Evolutionary conservation across 2,113 vertebrate species (phyloP).

Genomic region (Grammomys dolichurus): DNA sequence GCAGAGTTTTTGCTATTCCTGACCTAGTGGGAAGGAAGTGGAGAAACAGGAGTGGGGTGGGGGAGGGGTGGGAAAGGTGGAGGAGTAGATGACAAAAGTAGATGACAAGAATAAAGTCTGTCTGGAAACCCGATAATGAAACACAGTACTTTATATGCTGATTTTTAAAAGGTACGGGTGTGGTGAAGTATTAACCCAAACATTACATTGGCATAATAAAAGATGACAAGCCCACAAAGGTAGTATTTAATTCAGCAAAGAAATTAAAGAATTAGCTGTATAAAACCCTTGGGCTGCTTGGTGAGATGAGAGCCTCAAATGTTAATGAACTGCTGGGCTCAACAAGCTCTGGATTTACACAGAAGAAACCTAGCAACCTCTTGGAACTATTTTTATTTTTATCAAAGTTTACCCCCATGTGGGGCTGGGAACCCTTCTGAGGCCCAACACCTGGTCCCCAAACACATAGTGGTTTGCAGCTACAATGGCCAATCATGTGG

Average conservation of each 20-base stretch:
- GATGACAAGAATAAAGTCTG: too few species aligned
- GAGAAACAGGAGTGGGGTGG: not conserved
- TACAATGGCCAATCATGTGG: not conserved
- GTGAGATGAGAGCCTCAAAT: constrained; percentile 18
- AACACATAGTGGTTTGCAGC: not conserved
- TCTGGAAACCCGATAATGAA: not conserved
- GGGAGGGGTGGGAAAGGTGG: not conserved
- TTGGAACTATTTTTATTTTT: not conserved
- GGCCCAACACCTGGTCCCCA: not conserved
- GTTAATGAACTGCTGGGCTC: not conserved
- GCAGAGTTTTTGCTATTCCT: not conserved
- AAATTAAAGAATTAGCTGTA: constrained; percentile 49
- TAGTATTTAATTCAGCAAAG: not conserved
- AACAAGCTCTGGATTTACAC: constrained; percentile 10
- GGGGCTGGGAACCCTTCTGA: not conserved
- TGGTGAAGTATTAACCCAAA: constrained; percentile 35
- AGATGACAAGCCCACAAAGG: constrained; percentile 48
- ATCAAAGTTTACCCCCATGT: not conserved
- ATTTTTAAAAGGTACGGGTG: constrained; percentile 22
- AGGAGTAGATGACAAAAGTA: not conserved
- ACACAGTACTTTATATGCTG: not conserved
- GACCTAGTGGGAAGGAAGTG: not conserved
- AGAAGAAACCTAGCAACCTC: not conserved
- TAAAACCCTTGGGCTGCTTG: constrained; percentile 30
- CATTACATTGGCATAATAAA: constrained; percentile 41